phyloP scores from a whole-genome alignment of 2,888 invertebrate genomes.

The Luperina testacea region DNA sequence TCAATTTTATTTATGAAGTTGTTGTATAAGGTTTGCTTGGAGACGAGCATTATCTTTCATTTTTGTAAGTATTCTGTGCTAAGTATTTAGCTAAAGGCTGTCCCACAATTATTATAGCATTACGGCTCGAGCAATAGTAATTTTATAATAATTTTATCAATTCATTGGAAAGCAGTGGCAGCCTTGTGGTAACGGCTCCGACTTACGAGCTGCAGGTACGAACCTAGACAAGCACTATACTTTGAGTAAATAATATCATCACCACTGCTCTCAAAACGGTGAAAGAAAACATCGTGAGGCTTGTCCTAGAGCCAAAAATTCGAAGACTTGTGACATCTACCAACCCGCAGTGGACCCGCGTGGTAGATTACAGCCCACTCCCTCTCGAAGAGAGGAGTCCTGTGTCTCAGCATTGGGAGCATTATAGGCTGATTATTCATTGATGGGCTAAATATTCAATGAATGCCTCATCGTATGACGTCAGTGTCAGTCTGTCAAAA shows the following conservation, averaged over 20 bases:
- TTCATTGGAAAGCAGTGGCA: not conserved
- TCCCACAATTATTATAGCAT: not conserved
- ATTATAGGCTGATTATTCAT: not conserved
- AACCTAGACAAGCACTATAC: not conserved
- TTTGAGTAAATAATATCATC: not conserved
- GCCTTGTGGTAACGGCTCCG: not conserved
- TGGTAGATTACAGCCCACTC: not conserved
- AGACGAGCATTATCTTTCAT: not conserved
- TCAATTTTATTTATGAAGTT: constrained; percentile 17
- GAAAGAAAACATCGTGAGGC: not conserved
- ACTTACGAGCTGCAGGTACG: not conserved
- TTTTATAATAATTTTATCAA: not conserved
- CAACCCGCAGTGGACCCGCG: not conserved
- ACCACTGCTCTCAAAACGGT: not conserved
- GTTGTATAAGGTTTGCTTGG: not conserved
- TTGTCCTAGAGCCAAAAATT: not conserved
- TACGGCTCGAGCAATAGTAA: not conserved
- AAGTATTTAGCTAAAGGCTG: too few species aligned
- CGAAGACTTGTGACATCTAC: not conserved
- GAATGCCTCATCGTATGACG: too few species aligned
- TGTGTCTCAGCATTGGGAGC: not conserved
- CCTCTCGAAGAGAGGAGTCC: not conserved
- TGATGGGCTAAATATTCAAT: not conserved
- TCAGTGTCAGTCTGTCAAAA: not conserved
- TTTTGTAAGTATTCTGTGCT: not conserved